These are phyloP conservation scores for Cephalopterus ornatus DNA, from an alignment of 2,113 vertebrate species.

Conservation along the genomic window DNA sequence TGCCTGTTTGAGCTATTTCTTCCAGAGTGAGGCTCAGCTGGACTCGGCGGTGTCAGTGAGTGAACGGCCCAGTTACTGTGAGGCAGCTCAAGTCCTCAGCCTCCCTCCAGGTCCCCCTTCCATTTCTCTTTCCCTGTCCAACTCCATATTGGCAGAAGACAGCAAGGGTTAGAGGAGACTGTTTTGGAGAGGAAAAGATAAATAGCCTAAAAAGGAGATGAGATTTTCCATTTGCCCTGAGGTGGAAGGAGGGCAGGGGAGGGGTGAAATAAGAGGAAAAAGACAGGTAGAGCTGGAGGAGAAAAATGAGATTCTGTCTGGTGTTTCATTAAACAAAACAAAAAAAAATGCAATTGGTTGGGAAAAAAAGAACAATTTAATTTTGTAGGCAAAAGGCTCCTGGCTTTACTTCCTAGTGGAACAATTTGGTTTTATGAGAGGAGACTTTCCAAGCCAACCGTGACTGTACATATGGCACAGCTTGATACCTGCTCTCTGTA, in stretches of 20 bases:
- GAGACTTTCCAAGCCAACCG: constrained; percentile 60
- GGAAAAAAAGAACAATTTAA: constrained; percentile 41
- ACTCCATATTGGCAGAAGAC: not conserved
- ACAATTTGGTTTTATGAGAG: constrained; percentile 54
- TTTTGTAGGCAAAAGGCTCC: constrained; percentile 32
- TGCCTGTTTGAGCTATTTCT: not conserved
- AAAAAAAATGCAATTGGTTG: constrained; percentile 13
- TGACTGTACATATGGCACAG: constrained; percentile 67
- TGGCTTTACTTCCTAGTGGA: constrained; percentile 45
- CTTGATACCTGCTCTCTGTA: constrained; percentile 63
- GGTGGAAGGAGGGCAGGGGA: not conserved
- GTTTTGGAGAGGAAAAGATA: constrained; percentile 21
- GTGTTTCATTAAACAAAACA: constrained; percentile 64
- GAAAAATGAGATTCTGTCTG: constrained; percentile 39
- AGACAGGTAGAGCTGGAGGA: constrained; percentile 18
- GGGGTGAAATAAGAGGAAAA: constrained; percentile 3
- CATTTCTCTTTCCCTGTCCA: not conserved
- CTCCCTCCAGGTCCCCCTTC: not conserved
- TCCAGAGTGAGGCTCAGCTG: accelerated
- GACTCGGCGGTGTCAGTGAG: not conserved
- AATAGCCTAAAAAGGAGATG: constrained; percentile 34
- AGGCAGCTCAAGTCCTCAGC: not conserved
- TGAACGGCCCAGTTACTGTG: not conserved
- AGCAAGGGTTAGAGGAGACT: not conserved
- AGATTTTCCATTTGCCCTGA: not conserved